These are phyloP conservation scores for Cryptocephalus moraei DNA, from an alignment of 2,888 invertebrate species.

Conservation along the genomic window DNA sequence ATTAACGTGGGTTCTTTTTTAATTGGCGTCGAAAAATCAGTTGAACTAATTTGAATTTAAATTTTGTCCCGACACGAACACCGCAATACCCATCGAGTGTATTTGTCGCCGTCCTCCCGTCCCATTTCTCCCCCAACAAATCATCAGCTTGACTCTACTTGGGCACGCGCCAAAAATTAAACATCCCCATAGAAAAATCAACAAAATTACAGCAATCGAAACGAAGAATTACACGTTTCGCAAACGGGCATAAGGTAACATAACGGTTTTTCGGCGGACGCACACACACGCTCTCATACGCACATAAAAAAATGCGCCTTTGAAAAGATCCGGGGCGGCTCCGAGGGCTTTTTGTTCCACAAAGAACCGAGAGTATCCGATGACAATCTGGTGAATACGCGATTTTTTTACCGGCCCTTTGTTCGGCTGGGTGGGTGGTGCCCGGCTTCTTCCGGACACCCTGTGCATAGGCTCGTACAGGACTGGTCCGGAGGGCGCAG, in stretches of 20 bases:
- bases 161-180: slow-evolving; percentile 37
- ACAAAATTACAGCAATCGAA: slow-evolving; percentile 35
- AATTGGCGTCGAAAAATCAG: too few species aligned
- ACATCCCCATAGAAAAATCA: slow-evolving; percentile 33
- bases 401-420: slow-evolving; percentile 32
- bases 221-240: slow-evolving; percentile 31
- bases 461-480: too few species aligned
- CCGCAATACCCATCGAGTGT: too few species aligned
- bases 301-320: slow-evolving; percentile 23
- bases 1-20: too few species aligned
- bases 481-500: too few species aligned
- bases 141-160: background rate
- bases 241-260: slow-evolving; percentile 20
- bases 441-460: slow-evolving; percentile 34
- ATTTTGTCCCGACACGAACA: too few species aligned
- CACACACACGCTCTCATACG: too few species aligned
- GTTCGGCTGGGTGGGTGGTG: slow-evolving; percentile 31
- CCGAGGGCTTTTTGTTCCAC: slow-evolving; percentile 24
- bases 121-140: too few species aligned
- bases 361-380: slow-evolving; percentile 28
- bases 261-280: slow-evolving; percentile 31
- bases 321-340: slow-evolving; percentile 29
- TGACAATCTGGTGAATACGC: slow-evolving; percentile 31
- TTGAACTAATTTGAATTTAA: too few species aligned
- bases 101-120: too few species aligned